phyloP scores from a whole-genome alignment of 2,797 vertebrate genomes.

The Fundulus diaphanus region DNA sequence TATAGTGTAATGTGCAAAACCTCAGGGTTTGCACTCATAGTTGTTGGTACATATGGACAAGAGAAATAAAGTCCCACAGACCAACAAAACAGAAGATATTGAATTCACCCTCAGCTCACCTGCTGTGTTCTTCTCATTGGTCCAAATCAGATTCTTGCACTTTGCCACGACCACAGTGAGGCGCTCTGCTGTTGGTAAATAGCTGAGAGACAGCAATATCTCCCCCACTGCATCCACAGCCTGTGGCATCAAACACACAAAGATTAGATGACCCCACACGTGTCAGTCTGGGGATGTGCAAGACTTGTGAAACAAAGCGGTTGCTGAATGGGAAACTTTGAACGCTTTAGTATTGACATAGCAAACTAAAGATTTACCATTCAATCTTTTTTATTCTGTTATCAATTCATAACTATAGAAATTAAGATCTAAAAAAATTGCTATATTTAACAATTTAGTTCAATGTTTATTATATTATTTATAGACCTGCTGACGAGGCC shows the following conservation, averaged over 20 bases:
- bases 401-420: too few species aligned
- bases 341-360: not conserved
- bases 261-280: not conserved
- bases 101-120: constrained; percentile 75
- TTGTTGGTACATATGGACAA: not conserved
- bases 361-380: not conserved
- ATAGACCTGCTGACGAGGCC: too few species aligned
- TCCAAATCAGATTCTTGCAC: constrained; percentile 96
- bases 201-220: constrained; percentile 95
- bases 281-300: too few species aligned
- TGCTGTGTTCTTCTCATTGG: constrained; percentile 88
- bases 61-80: not conserved
- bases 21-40: too few species aligned
- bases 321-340: not conserved
- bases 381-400: not conserved
- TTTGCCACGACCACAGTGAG: constrained; percentile 98
- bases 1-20: too few species aligned
- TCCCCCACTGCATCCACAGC: constrained; percentile 92
- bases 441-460: not conserved
- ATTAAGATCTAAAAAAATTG: not conserved
- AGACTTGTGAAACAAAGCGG: too few species aligned
- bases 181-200: constrained; percentile 95
- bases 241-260: constrained; percentile 66
- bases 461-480: not conserved
- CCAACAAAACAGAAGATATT: not conserved